Percentiles rank a stretch among this genome's conserved stretches.
Evolutionary conservation across 1,140 invertebrate genomes (phyloP).

Genomic region (Rhyzopertha dominica): DNA sequence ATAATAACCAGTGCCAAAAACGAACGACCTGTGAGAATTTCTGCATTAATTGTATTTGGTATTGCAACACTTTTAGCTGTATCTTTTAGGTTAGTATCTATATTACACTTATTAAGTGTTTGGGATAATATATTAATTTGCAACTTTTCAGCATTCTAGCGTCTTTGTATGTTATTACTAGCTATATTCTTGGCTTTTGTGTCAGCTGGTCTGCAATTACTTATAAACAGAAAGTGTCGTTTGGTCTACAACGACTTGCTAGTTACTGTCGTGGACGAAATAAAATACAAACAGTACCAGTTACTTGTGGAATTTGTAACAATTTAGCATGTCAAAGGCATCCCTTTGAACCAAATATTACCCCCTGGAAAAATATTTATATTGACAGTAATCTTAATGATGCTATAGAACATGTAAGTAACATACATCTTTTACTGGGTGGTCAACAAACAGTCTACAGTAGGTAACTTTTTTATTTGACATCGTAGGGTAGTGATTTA

Average conservation of each 20-base stretch:
- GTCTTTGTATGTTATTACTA: conserved; percentile 18
- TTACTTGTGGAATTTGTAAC: conserved; percentile 40
- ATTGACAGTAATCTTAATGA: conserved; percentile 61
- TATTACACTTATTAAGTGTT: not conserved
- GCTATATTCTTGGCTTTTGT: conserved; percentile 22
- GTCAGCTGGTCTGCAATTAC: conserved; percentile 18
- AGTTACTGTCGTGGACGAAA: conserved; percentile 27
- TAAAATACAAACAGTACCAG: conserved; percentile 22
- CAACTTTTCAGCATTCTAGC: conserved; percentile 19
- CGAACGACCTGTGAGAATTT: no score
- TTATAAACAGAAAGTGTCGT: conserved; percentile 19
- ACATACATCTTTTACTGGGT: no score
- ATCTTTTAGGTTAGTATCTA: conserved; percentile 8
- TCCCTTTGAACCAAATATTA: conserved; percentile 43
- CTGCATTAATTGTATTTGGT: no score
- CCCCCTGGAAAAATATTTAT: conserved; percentile 61
- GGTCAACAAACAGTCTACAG: conserved; percentile 17
- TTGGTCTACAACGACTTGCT: conserved; percentile 28
- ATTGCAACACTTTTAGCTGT: not conserved
- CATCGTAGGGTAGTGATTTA: conserved; percentile 8
- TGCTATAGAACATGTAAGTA: conserved; percentile 63
- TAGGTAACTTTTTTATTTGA: conserved; percentile 4
- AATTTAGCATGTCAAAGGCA: conserved; percentile 49
- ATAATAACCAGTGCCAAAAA: no score
- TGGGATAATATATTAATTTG: not conserved